phyloP scores from a whole-genome alignment of 2,888 invertebrate species.

The Drosophila ezoana region DNA sequence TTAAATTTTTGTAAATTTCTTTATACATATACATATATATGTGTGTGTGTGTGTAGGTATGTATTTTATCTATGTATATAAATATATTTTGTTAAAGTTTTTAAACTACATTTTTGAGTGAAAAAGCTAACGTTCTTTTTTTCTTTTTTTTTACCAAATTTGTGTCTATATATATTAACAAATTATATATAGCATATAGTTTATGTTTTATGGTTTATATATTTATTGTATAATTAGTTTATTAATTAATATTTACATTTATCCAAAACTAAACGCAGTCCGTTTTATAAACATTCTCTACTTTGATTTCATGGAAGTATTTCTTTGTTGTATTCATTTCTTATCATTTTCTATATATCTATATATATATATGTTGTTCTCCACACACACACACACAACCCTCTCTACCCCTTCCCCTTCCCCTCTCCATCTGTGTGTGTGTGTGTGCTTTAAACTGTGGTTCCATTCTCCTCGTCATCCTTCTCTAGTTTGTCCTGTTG shows the following conservation, averaged over 20 bases:
- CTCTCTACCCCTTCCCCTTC: too few relatives aligned
- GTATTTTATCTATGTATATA: conserved; percentile 7
- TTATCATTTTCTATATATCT: too few relatives aligned
- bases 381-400: not conserved
- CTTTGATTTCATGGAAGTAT: conserved; percentile 71
- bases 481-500: conserved; percentile 17
- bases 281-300: conserved; percentile 70
- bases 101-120: conserved; percentile 51
- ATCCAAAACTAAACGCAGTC: conserved; percentile 58
- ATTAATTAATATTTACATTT: conserved; percentile 54
- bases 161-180: conserved; percentile 48
- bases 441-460: conserved; percentile 35
- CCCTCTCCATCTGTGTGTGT: not conserved
- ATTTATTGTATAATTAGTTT: too few relatives aligned
- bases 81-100: conserved; percentile 21
- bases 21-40: not conserved
- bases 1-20: conserved; percentile 44
- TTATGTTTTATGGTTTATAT: conserved; percentile 20
- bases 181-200: conserved; percentile 16
- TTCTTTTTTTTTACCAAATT: not conserved
- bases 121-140: conserved; percentile 51
- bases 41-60: not conserved
- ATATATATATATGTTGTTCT: not conserved
- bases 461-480: conserved; percentile 20
- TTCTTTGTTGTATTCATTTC: conserved; percentile 37